phyloP scores from a whole-genome alignment of 2,888 invertebrate species.

The Caenorhabditis macrosperma region DNA sequence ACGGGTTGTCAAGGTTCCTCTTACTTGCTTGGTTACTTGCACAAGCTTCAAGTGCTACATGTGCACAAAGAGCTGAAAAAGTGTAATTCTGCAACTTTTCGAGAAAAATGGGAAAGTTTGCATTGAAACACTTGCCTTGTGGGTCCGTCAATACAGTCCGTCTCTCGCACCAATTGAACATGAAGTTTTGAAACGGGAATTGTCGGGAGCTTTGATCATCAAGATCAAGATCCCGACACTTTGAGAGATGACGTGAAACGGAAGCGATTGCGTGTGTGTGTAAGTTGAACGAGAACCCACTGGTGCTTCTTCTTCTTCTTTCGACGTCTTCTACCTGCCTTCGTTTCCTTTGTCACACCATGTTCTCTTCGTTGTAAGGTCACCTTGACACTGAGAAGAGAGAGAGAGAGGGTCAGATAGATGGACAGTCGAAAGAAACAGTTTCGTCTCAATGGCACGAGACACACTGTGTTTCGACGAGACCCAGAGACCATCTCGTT shows the following conservation, averaged over 20 bases:
- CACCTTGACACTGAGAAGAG: conserved; percentile 37
- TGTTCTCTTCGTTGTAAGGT: conserved; percentile 25
- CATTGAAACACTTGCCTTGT: too few species aligned
- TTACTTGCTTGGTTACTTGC: too few species aligned
- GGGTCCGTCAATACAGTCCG: too few species aligned
- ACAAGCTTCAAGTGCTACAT: too few species aligned
- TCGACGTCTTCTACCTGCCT: not conserved
- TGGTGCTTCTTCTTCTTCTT: not conserved
- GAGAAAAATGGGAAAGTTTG: too few species aligned
- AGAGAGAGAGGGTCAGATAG: conserved; percentile 11
- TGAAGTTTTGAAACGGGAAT: too few species aligned
- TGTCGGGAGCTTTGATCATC: too few species aligned
- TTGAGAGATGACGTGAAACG: conserved; percentile 24
- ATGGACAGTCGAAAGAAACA: conserved; percentile 43
- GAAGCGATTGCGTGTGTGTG: conserved; percentile 26
- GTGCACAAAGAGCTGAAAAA: too few species aligned
- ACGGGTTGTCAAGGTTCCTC: too few species aligned
- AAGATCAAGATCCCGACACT: too few species aligned
- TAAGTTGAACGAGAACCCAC: conserved; percentile 16
- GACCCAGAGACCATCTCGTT: conserved; percentile 20
- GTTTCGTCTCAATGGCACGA: conserved; percentile 21
- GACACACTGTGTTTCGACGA: conserved; percentile 1
- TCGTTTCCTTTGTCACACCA: not conserved
- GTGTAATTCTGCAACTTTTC: too few species aligned
- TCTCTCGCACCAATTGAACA: too few species aligned